Conservation (phyloP, 2,888 invertebrate genomes). For the Cylindroiulus punctatus region DNA sequence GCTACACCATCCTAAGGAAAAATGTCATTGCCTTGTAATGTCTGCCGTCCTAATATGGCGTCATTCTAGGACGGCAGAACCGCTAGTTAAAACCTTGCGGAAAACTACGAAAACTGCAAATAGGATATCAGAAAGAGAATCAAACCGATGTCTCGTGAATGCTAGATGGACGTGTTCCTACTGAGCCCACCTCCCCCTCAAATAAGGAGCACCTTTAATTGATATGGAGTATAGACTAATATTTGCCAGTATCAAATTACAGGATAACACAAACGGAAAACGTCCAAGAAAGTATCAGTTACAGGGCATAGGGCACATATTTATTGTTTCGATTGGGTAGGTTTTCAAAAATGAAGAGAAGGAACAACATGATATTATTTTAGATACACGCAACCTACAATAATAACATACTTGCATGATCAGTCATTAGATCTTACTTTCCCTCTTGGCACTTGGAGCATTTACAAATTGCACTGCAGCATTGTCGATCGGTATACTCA, state of each 20-base stretch:
- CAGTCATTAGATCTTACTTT: background rate
- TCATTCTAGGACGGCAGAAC: too few species aligned
- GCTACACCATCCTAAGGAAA: too few species aligned
- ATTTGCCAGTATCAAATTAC: background rate
- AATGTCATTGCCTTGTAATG: too few species aligned
- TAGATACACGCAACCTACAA: slow-evolving; percentile 16
- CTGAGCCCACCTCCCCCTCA: too few species aligned
- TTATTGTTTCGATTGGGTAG: background rate
- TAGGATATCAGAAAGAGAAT: too few species aligned
- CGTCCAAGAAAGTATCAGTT: background rate
- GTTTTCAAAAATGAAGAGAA: background rate
- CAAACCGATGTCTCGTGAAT: too few species aligned
- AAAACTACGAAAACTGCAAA: too few species aligned
- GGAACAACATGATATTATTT: slow-evolving; percentile 10
- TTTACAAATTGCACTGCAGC: slow-evolving; percentile 46
- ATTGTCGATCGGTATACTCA: slow-evolving; percentile 1
- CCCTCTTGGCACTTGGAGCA: slow-evolving; percentile 47
- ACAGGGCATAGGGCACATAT: slow-evolving; percentile 2
- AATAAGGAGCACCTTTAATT: background rate
- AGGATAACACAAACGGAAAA: background rate
- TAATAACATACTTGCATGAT: slow-evolving; percentile 3
- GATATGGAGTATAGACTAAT: background rate
- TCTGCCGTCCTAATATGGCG: too few species aligned
- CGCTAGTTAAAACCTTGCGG: too few species aligned
- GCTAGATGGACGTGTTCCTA: too few species aligned